These are phyloP conservation scores for Vimba vimba DNA, from an alignment of 2,113 vertebrate species.

Conservation along the genomic window DNA sequence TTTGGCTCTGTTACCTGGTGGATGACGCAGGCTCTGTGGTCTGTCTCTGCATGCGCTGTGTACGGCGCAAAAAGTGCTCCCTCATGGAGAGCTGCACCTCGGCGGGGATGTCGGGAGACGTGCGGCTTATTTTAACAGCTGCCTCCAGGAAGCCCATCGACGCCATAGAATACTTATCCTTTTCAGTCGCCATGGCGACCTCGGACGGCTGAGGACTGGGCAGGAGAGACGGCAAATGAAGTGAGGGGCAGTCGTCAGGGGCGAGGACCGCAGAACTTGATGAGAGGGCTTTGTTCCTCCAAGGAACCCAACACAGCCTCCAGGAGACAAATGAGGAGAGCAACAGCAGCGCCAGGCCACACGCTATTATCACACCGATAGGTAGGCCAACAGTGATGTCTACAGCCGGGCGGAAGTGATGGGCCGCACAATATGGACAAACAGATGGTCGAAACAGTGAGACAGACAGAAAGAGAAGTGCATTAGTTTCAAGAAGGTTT, in stretches of 20 bases:
- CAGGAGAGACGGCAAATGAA: slow-evolving; percentile 70
- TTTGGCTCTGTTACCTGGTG: slow-evolving; percentile 87
- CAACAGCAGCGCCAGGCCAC: slow-evolving; percentile 86
- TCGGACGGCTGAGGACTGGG: slow-evolving; percentile 77
- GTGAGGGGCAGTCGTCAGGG: slow-evolving; percentile 64
- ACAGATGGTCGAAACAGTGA: slow-evolving; percentile 73
- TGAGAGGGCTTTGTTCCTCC: slow-evolving; percentile 81
- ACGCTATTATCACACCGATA: slow-evolving; percentile 77
- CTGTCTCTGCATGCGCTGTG: slow-evolving; percentile 85
- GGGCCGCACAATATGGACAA: slow-evolving; percentile 74
- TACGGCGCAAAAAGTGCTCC: slow-evolving; percentile 82
- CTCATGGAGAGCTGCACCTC: slow-evolving; percentile 89
- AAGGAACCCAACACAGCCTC: slow-evolving; percentile 88
- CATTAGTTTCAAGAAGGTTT: slow-evolving; percentile 20
- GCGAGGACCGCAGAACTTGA: slow-evolving; percentile 67
- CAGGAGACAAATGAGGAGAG: slow-evolving; percentile 87
- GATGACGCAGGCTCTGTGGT: slow-evolving; percentile 86
- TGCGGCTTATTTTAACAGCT: slow-evolving; percentile 91
- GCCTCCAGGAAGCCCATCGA: slow-evolving; percentile 91
- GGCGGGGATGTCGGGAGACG: slow-evolving; percentile 86
- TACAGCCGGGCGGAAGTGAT: slow-evolving; percentile 69
- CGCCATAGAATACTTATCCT: slow-evolving; percentile 80
- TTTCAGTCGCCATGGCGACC: slow-evolving; percentile 81
- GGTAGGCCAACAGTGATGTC: slow-evolving; percentile 91
- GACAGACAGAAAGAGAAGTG: slow-evolving; percentile 51